Base-by-base conservation (phyloP, 2,888 invertebrate genomes). In the Aleiodes leptofemur region DNA sequence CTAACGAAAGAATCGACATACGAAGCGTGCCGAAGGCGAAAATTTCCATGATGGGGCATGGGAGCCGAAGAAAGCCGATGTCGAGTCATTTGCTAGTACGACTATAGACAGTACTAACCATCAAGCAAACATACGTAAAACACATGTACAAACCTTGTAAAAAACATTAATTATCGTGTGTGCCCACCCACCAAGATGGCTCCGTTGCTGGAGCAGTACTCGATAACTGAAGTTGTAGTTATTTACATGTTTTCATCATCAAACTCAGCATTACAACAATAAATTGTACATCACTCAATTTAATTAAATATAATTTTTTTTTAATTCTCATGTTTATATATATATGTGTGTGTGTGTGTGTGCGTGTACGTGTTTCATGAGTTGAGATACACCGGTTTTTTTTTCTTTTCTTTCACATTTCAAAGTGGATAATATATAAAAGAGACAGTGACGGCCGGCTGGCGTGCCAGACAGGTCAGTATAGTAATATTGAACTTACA, bases 181-280 rank as follows among this genome's bases (percentile, higher is more conserved):
- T 85, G 88, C 84, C 87, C 87, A 87, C 87, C 88, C 87, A 88
- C 85, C 86, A 88, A 88, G 87, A 88, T 88, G 88, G 88, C 87
- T 88, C 88, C 88, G 82, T 78, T 83, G 68, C 82, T 84, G 87
- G 86, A 84, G 84, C 86, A 85, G 86, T 85, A 85, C 84, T 87
- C 84, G 84, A 86, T 86, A 85, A 84, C 86, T 86, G 83, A 87
- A 86, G 85, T 87, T 80, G 50, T 84, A 85, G 84, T 86, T 86
- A 87, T 86, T 86, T 85, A 85, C 85, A 85, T 83, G 82, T 81
- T 76, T 82, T 73, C 69, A 64, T 57, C 11, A 57, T 57, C 43
- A 51, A 68, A 68, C 69, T 38, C 48, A 70, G 9, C 14, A 6
- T 59, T 14, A n/a, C 29, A 72, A 53, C 43, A 69, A 59, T 55